Percentiles rank a stretch among this genome's conserved stretches.
Evolutionary conservation across 64 coral and sea anemone species (phyloP).

Genomic region (Cladopsammia gracilis): DNA sequence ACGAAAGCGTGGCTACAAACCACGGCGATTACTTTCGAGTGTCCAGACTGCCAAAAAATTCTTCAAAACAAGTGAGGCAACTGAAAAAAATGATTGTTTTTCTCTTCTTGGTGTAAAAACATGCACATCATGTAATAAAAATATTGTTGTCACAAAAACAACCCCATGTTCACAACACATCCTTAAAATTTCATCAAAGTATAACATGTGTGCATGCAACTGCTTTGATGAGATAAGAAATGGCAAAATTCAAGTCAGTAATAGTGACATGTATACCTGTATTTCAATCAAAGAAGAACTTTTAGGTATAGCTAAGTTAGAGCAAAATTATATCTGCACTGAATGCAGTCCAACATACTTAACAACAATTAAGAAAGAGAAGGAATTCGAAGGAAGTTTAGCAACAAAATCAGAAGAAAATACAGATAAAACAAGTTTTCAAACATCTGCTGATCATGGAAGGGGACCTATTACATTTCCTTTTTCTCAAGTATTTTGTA

Average conservation of each 20-base stretch:
- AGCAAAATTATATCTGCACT: constrained; percentile 36
- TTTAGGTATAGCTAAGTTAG: background rate
- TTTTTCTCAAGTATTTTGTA: background rate
- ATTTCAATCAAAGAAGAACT: constrained; percentile 11
- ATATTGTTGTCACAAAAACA: constrained; percentile 13
- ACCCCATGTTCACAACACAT: constrained; percentile 68
- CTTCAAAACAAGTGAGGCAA: background rate
- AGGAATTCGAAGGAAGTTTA: background rate
- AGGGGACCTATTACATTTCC: background rate
- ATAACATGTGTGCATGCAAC: constrained; percentile 70
- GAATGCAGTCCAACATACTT: constrained; percentile 42
- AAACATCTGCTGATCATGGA: too few relatives aligned
- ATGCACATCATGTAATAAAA: constrained; percentile 32
- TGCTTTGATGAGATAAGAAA: constrained; percentile 48
- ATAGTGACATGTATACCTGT: constrained; percentile 35
- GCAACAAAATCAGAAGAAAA: background rate
- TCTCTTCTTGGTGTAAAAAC: constrained; percentile 23
- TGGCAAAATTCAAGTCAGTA: constrained; percentile 42
- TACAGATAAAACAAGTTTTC: background rate
- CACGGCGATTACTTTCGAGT: constrained; percentile 15
- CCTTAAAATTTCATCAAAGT: constrained; percentile 29
- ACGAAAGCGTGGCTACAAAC: constrained; percentile 23
- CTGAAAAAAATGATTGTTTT: background rate
- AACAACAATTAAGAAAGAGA: constrained; percentile 5
- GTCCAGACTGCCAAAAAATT: background rate